Evolutionary conservation across 53 echinoderm and acorn worm species (phyloP), one percentile per base, ranked within the genome.

Genomic region (Holothuria scabra): DNA sequence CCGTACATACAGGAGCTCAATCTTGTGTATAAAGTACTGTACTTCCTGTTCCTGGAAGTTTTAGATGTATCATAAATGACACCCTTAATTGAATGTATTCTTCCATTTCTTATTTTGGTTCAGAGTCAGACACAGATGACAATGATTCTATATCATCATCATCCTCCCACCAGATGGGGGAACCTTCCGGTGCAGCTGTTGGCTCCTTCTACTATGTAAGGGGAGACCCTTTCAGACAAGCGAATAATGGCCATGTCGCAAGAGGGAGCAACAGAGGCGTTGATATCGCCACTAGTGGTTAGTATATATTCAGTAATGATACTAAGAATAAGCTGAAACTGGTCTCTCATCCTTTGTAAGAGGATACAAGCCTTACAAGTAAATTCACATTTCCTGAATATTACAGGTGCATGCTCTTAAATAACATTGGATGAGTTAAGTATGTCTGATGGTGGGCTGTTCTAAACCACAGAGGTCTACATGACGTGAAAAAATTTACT

Each of bases 91-190:
- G 52, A 18, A 52, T 52, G 52, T 52, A 16, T 16, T 52, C 14
- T 16, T 8, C 6, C 10, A 10, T 0, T 52, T 52, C 18, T 18
- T 52, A 2, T 52, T 52, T 52, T 52, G 13, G 14, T 52, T 52
- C 84, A 95, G 95, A 92, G 85, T 92, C 92, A 13, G 92, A 92
- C 74, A 92, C 95, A 44, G 95, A 95, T 55, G 93, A 93, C 85
- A 91, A 94, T 67, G 90, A 89, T 64, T 85, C 85, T 72, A 86
- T 86, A 35, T 89, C 87, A 28, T 86, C 85, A 28, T 92, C 92
- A 59, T 92, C 91, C 38, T 92, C 91, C 37, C 88, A 85, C 68
- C 90, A 95, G 34, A 59, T 80, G 25, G 80, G 67, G 14, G 90
- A 88, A 23, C 69, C 81, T 5, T 62, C 82, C 22, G 82, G 85